phyloP scores from a whole-genome alignment of 2,888 invertebrate genomes.

The Mesochorus sp. region DNA sequence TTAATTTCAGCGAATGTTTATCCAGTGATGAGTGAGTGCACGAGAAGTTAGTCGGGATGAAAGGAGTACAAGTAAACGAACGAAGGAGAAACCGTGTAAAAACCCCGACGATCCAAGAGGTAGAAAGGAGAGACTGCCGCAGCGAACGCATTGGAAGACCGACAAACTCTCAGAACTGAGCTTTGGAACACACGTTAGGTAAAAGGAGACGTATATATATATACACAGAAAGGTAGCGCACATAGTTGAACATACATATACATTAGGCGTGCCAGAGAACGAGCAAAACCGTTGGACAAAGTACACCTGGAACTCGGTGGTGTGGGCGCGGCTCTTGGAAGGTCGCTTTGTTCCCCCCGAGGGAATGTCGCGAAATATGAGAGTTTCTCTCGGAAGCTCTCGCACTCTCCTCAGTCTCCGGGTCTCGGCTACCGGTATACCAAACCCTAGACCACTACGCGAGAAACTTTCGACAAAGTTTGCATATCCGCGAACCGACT shows the following conservation, averaged over 20 bases:
- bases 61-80: background rate
- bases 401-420: slow-evolving; percentile 26
- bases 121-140: background rate
- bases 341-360: slow-evolving; percentile 60
- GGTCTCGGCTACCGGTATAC: slow-evolving; percentile 21
- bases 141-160: background rate
- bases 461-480: slow-evolving; percentile 66
- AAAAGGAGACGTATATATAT: background rate
- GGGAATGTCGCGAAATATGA: slow-evolving; percentile 70
- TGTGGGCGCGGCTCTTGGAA: slow-evolving; percentile 38
- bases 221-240: slow-evolving; percentile 13
- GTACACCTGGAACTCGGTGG: slow-evolving; percentile 57
- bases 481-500: slow-evolving; percentile 65
- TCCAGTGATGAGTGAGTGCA: background rate
- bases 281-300: slow-evolving; percentile 50
- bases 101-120: slow-evolving; percentile 9
- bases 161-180: slow-evolving; percentile 39
- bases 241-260: slow-evolving; percentile 51
- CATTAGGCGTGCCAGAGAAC: slow-evolving; percentile 39
- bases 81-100: background rate
- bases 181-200: slow-evolving; percentile 41
- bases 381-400: slow-evolving; percentile 62
- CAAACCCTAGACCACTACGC: slow-evolving; percentile 24
- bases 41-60: background rate
- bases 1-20: background rate